phyloP scores from a whole-genome alignment of 2,888 invertebrate genomes.

The Lithophane semibrunnea region DNA sequence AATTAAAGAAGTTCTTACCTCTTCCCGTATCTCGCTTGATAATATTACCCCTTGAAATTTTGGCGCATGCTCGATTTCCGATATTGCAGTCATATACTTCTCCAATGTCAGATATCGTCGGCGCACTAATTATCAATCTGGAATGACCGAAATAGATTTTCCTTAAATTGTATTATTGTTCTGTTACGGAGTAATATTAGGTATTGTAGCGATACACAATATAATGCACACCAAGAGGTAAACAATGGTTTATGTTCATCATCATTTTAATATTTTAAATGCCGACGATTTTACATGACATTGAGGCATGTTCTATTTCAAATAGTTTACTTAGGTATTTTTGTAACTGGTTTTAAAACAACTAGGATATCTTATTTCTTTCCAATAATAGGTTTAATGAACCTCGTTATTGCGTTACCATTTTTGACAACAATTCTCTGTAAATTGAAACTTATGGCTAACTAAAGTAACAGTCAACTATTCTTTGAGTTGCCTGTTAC shows the following conservation, averaged over 20 bases:
- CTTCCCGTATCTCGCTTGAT: fast-evolving
- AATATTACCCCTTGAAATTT: neutral
- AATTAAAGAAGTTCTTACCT: constrained; percentile 16
- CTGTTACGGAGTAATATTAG: neutral
- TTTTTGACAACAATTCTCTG: neutral
- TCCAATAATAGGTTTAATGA: neutral
- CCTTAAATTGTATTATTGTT: neutral
- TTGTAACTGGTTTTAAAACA: neutral
- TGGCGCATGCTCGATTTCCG: constrained; percentile 3
- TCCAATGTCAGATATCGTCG: constrained; percentile 71
- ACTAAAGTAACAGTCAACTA: too few species aligned
- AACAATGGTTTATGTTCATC: neutral
- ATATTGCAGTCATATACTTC: constrained; percentile 72
- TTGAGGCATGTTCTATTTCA: neutral
- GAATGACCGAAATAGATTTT: constrained; percentile 17
- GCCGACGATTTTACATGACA: neutral
- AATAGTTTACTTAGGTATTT: too few species aligned
- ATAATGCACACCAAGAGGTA: too few species aligned
- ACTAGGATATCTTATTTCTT: neutral
- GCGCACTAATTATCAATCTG: constrained; percentile 79
- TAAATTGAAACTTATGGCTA: neutral
- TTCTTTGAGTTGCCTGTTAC: too few species aligned
- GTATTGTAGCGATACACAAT: neutral
- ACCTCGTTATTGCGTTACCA: neutral
- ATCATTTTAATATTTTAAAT: neutral